Evolutionary conservation across 2,113 vertebrate species (phyloP), one percentile per base, ranked within the genome.

Genomic region (Progne subis): DNA sequence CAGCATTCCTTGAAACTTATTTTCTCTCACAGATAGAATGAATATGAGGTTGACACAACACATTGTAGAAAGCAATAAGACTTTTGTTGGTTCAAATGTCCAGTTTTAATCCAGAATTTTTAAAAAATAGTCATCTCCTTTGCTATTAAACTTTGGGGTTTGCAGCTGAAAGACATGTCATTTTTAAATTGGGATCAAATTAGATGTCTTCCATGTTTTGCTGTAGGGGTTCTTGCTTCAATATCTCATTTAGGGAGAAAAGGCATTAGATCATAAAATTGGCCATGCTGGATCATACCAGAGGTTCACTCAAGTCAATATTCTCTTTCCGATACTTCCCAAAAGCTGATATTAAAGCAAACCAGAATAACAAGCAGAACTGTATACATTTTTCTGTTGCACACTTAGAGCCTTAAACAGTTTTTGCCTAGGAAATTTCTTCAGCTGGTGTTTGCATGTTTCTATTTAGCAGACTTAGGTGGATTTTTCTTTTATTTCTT

Each of bases 381-480:
- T 52, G 7, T 41, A 11, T 29, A 9, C 1, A 6, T 78, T 87
- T 85, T 47, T 6, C 20, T 64, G 14, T 5, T 9, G 6, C 28
- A 84, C 15, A 41, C 2, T 56, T 64, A 44, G 0, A 70, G 24
- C 2, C 3, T 76, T 50, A 23, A 50, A 4, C 4, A 7, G 3
- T 24, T 59, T 79, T 23, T 46, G 11, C 16, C 19, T 71, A 18
- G 13, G 67, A 92, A 86, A 76, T 56, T 67, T 74, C 52, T 50
- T 57, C 24, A 70, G 4, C 31, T 41, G 49, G 5, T n/a, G 3
- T 29, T 11, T 69, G 9, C 12, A 23, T 23, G 7, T 37, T n/a
- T 59, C 11, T 56, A 9, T 61, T 84, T 74, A 57, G 15, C 19
- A 52, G 20, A 2, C 26, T 53, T 29, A 32, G 4, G 8, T 26